phyloP scores from a whole-genome alignment of 92 coral and sea anemone genomes.

The Blastomussa wellsi region DNA sequence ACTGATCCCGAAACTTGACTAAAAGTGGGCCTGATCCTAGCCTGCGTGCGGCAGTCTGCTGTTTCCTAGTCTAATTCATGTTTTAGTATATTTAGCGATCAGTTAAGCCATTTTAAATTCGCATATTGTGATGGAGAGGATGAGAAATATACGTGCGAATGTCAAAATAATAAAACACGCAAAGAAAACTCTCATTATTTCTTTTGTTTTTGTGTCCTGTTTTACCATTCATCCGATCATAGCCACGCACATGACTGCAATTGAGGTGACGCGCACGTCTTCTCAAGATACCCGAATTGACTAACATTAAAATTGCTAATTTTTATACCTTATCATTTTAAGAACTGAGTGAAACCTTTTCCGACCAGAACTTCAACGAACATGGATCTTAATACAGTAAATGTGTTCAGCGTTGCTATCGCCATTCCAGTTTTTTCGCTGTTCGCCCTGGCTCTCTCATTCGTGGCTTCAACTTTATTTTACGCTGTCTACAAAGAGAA shows the following conservation, averaged over 20 bases:
- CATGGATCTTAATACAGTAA: slow-evolving; percentile 15
- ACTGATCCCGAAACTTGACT: too few species aligned
- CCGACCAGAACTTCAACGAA: neutral
- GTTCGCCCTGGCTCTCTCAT: slow-evolving; percentile 11
- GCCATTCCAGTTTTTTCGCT: neutral
- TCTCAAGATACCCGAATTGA: neutral
- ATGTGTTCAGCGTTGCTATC: slow-evolving; percentile 12
- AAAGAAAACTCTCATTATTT: neutral
- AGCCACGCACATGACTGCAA: neutral
- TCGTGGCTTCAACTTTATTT: slow-evolving; percentile 40
- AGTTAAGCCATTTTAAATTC: too few species aligned
- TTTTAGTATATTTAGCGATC: too few species aligned
- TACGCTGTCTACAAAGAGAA: slow-evolving; percentile 70
- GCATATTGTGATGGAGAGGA: too few species aligned
- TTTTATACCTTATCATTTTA: neutral
- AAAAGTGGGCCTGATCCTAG: too few species aligned
- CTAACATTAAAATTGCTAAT: neutral
- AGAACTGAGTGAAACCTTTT: neutral
- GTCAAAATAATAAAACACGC: neutral
- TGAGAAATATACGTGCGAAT: neutral
- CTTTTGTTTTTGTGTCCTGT: neutral
- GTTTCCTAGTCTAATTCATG: too few species aligned
- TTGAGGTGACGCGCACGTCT: neutral
- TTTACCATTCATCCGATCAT: neutral
- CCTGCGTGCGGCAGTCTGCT: too few species aligned